Evolutionary conservation across 2,113 vertebrate species (phyloP), one percentile per base, ranked within the genome.

Genomic region (Microtus oregoni): DNA sequence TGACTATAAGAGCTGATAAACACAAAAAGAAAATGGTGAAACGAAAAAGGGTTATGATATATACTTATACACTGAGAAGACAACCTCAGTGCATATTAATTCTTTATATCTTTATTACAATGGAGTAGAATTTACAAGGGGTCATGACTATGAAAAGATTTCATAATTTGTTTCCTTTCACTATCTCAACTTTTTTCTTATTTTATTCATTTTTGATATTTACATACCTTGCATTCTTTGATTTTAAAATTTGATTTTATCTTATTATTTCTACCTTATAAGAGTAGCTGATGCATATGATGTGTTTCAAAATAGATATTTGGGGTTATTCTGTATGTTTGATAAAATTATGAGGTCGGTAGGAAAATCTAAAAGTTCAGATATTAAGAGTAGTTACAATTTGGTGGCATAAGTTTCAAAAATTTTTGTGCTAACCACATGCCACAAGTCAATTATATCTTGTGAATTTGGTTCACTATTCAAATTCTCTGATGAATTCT

Each of bases 141-240:
- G 14, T 13, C 12, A 63, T 65, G 7, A 14, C 3, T 1, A 63
- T 83, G 81, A 14, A 11, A 1, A 26, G 3, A 63, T 17, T 12
- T 41, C 41, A 63, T 41, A 63, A 58, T 63, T 83, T 41, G 5
- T 41, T 83, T 63, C 12, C 1, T 13, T 61, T 63, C 24, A 41
- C 22, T 63, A 17, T 83, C 12, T 9, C 11, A 61, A 4, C 50
- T 79, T 58, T 55, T 6, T 61, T 52, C 12, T 61, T 52, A 55
- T 10, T 79, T 35, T 7, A 22, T 38, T 82, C 12, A 41, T 7
- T 82, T 26, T 82, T 22, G 13, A 13, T 61, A 38, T 83, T 11
- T n/a, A 61, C 1, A 28, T 0, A 38, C 12, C 2, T 0, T 61
- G 11, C 12, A 55, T 20, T 35, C 1, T 67, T 35, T 41, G 24